A percentile compares a stretch with the other conserved stretches of the same genome.
phyloP scores from a whole-genome alignment of 2,113 vertebrate species.

The Zapornia atra region DNA sequence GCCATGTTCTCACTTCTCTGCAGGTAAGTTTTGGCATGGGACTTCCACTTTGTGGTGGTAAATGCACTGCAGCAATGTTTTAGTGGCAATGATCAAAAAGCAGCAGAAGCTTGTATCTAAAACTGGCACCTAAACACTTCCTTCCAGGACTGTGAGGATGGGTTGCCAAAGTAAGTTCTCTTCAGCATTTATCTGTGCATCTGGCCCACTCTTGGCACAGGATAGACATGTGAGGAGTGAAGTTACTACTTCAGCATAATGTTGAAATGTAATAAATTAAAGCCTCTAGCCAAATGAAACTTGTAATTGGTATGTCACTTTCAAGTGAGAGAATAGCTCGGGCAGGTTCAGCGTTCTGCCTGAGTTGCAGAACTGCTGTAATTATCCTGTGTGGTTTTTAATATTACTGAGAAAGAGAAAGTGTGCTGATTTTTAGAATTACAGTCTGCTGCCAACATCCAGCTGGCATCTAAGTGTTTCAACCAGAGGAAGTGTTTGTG shows the following conservation, averaged over 20 bases:
- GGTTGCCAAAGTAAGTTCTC: background rate
- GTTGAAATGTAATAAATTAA: background rate
- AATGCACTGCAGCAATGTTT: background rate
- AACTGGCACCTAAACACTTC: background rate
- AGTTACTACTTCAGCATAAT: conserved; percentile 25
- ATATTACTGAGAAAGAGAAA: background rate
- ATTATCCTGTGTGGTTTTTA: conserved; percentile 19
- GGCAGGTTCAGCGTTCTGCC: background rate
- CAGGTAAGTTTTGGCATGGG: background rate
- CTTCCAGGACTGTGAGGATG: background rate
- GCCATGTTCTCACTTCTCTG: background rate
- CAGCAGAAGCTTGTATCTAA: background rate
- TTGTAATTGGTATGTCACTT: background rate
- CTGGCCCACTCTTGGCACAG: background rate
- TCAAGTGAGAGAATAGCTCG: background rate
- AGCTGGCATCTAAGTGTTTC: background rate
- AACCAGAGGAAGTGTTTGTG: background rate
- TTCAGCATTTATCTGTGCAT: background rate
- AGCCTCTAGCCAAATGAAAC: conserved; percentile 21
- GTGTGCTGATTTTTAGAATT: background rate
- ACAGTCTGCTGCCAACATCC: background rate
- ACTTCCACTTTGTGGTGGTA: background rate
- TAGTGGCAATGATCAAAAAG: background rate
- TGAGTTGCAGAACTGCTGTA: background rate
- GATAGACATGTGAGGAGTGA: background rate